phyloP scores from a whole-genome alignment of 2,888 invertebrate species.

The Polydrusus pterygomalis region DNA sequence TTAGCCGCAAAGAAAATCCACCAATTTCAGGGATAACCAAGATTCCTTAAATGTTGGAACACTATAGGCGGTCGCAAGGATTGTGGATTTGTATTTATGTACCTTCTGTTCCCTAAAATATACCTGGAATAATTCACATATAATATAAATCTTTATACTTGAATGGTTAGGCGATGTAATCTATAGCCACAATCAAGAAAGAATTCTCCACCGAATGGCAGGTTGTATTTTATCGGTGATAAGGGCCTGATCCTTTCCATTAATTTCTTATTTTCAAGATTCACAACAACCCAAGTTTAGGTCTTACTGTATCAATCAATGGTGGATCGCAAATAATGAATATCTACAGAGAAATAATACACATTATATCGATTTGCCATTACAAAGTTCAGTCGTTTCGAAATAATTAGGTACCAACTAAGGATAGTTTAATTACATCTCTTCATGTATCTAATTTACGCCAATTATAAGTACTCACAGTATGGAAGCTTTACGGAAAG shows the following conservation, averaged over 20 bases:
- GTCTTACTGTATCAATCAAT: not conserved
- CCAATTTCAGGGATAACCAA: too few relatives aligned
- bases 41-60: too few relatives aligned
- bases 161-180: not conserved
- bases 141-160: not conserved
- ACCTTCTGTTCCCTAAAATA: not conserved
- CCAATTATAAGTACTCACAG: too few relatives aligned
- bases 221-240: constrained; percentile 10
- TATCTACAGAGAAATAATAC: not conserved
- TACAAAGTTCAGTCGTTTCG: not conserved
- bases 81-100: too few relatives aligned
- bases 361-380: not conserved
- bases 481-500: too few relatives aligned
- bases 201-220: not conserved
- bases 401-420: too few relatives aligned
- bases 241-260: constrained; percentile 9
- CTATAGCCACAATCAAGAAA: not conserved
- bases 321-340: not conserved
- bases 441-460: too few relatives aligned
- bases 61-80: too few relatives aligned
- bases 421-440: too few relatives aligned
- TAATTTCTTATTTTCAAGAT: constrained; percentile 12
- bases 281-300: not conserved
- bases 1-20: too few relatives aligned
- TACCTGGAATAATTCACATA: not conserved